Conservation (phyloP, 2,797 vertebrate genomes). For the Anguilla obscura region DNA sequence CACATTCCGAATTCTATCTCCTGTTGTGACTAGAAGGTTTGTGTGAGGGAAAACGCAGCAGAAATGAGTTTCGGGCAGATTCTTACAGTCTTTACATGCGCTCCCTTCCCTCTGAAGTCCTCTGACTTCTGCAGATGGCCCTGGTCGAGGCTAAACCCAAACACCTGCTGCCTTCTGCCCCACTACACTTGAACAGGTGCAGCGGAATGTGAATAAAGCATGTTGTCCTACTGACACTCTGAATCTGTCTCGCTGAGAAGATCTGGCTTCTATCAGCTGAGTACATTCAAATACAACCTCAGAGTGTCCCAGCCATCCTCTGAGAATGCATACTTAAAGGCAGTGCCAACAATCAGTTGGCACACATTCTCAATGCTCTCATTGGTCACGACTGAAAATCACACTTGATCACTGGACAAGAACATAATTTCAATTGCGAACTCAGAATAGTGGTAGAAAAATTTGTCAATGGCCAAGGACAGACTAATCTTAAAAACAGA, state of each 20-base stretch:
- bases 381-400: background rate
- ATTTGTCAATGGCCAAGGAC: background rate
- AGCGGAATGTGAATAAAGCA: constrained; percentile 27
- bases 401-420: background rate
- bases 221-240: constrained; percentile 31
- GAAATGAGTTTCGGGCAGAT: constrained; percentile 8
- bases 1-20: constrained; percentile 33
- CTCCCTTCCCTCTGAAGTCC: constrained; percentile 11
- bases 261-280: constrained; percentile 40
- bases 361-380: background rate
- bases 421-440: background rate
- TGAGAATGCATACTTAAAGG: background rate
- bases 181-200: constrained; percentile 36
- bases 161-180: constrained; percentile 35
- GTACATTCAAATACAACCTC: constrained; percentile 36
- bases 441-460: background rate
- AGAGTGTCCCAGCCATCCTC: constrained; percentile 21
- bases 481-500: background rate
- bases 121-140: constrained; percentile 23
- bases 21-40: constrained; percentile 31
- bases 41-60: constrained; percentile 13
- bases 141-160: constrained; percentile 3
- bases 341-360: background rate
- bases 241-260: constrained; percentile 42
- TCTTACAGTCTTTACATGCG: background rate